Base-by-base conservation (phyloP, 2,888 invertebrate species). In the Seira musarum region DNA sequence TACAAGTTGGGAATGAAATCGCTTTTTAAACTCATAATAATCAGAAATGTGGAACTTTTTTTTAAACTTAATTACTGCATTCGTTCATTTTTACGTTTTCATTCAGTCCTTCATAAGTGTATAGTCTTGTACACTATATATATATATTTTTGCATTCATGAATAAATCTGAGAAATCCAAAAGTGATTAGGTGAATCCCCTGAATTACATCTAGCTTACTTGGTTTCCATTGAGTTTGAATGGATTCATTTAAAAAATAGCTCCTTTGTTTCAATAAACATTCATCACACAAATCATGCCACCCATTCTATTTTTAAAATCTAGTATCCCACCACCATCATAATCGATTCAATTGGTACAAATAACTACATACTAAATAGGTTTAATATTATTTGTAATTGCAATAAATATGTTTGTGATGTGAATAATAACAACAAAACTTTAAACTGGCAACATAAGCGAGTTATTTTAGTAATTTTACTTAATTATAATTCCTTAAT, bases 171-270 rank as follows among this genome's bases (percentile, higher is more conserved):
- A 17, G 53, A 17, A 53, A 3, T 30, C 2, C 30, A 30, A 30
- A 17, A 40, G 13, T 53, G 13, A 53, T 30, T 5, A 30, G 30
- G 8, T 53, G 13, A 8, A 30, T 30, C 8, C 40, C 63, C 46
- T 71, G 63, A 63, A 71, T 3, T 8, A 8, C 30, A 30, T 30
- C 53, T 53, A 5, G 2, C 15, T 15, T 53, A 13, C 53, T 53
- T 53, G 3, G 53, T 53, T 53, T 2, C 15, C 53, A 40, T 61
- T 70, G 65, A 65, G 22, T 78, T 78, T n/a, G 35, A 70, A 65
- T 77, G 72, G 66, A 78, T 66, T 78, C 78, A 24, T 78, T 74
- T 78, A 78, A 78, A 40, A 78, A 78, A 78, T 78, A 78, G 78
- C 60, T 78, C 78, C 67, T 72, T 46, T 78, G 57, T 49, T 30